phyloP scores from a whole-genome alignment of 2,797 vertebrate species.

The Acanthopagrus latus region DNA sequence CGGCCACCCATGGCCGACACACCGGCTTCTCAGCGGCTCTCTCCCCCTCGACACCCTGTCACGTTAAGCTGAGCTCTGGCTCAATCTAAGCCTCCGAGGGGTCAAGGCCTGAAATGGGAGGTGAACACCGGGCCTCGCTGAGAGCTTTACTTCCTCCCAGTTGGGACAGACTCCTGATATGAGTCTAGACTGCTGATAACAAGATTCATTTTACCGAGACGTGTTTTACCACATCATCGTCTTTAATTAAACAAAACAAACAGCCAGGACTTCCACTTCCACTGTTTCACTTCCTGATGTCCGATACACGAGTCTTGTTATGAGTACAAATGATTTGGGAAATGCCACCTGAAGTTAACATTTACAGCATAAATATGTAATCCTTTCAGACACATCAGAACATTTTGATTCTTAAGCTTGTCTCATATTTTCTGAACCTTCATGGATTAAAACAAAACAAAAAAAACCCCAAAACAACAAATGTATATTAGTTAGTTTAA shows the following conservation, averaged over 20 bases:
- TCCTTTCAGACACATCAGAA: neutral
- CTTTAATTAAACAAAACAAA: slow-evolving; percentile 2
- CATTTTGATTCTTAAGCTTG: neutral
- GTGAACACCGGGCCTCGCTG: slow-evolving; percentile 2
- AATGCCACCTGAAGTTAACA: slow-evolving; percentile 10
- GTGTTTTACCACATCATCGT: neutral
- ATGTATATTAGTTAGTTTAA: neutral
- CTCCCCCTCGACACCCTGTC: slow-evolving; percentile 43
- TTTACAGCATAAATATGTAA: neutral
- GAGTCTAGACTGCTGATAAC: slow-evolving; percentile 41
- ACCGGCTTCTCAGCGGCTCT: slow-evolving; percentile 25
- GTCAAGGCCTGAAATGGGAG: slow-evolving; percentile 30
- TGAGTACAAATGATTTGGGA: neutral
- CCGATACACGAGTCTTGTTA: neutral
- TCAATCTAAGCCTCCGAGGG: slow-evolving; percentile 55
- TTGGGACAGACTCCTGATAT: slow-evolving; percentile 17
- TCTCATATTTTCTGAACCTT: neutral
- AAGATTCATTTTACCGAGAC: slow-evolving; percentile 10
- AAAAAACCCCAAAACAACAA: neutral
- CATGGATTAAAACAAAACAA: neutral
- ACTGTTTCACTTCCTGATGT: slow-evolving; percentile 1
- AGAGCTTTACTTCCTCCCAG: slow-evolving; percentile 24
- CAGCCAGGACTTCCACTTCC: neutral
- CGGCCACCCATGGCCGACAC: slow-evolving; percentile 10
- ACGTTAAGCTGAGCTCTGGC: slow-evolving; percentile 47